Evolutionary conservation across 2,113 vertebrate species (phyloP).

Genomic region (Orycteropus afer): DNA sequence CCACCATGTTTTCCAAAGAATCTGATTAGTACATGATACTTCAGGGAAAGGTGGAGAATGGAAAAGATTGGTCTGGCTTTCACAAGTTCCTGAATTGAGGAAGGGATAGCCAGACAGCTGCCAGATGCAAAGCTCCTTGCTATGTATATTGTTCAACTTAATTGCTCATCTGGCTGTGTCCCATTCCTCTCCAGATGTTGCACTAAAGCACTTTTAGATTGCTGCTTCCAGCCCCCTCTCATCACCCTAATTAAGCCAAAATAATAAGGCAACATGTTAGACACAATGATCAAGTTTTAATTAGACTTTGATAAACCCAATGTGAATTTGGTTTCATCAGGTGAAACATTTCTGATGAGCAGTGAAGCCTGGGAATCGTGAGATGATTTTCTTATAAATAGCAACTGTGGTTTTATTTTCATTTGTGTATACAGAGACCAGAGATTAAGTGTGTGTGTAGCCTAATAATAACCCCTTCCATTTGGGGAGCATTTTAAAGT

Average conservation of each 20-base stretch:
- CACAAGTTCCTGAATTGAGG: not conserved
- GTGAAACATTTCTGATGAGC: constrained; percentile 68
- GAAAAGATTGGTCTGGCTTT: not conserved
- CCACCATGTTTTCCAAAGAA: not conserved
- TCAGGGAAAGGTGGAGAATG: not conserved
- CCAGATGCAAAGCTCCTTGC: constrained; percentile 66
- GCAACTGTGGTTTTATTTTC: constrained; percentile 1
- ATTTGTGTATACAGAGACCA: not conserved
- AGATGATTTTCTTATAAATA: constrained; percentile 70
- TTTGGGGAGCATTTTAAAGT: not conserved
- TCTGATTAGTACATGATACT: not conserved
- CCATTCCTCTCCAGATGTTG: constrained; percentile 71
- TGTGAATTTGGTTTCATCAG: constrained; percentile 71
- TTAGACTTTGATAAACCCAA: constrained; percentile 80
- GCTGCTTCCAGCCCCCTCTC: constrained; percentile 61
- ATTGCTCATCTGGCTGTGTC: constrained; percentile 70
- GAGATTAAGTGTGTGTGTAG: not conserved
- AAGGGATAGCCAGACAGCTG: constrained; percentile 65
- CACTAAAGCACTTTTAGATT: constrained; percentile 29
- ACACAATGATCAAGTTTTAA: constrained; percentile 76
- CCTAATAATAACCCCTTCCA: not conserved
- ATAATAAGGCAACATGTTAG: constrained; percentile 79
- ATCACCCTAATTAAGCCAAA: constrained; percentile 75
- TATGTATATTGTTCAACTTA: constrained; percentile 31
- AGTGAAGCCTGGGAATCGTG: constrained; percentile 60